Base-by-base conservation (phyloP, 2,888 invertebrate genomes). In the Orthonevra nobilis region DNA sequence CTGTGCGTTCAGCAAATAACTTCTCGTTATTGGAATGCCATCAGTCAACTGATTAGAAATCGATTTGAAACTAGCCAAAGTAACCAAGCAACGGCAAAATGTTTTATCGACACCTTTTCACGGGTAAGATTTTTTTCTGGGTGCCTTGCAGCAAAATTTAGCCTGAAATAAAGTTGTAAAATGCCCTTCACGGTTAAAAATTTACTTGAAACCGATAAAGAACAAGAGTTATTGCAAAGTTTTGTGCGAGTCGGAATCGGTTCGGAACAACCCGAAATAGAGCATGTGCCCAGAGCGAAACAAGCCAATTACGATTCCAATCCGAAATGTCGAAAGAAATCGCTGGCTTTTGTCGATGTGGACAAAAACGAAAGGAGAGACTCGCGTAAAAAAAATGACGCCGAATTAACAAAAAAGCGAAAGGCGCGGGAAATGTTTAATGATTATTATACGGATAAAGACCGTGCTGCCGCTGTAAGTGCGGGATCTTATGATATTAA, bases 381-480 rank as follows among this genome's bases (percentile, higher is more conserved):
- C 6, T 83, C 81, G 2, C 86, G 84, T 6, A 86, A 85, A 46
- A 85, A 85, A 70, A 84, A 82, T 28, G 87, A 87, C 50, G 84
- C 85, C 5, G 86, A 87, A 58, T 81, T 83, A 34, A 52, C 84
- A 26, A 87, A 86, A 69, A 88, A 86, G 56, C 86, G 86, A 82
- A 87, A 86, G 64, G 84, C 86, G 1, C 86, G 86, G 60, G 88
- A 88, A 56, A 86, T 86, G 42, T 88, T 88, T 40, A 95, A 96
- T 83, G 96, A 96, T 85, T 89, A 95, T 15, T 97, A 96, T 85
- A 96, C 96, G 14, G 97, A 97, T 86, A 97, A 97, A 85, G 96
- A 96, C 86, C 90, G 97, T 3, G 97, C 96, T 0, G 96, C 97
- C 0, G 96, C 96, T 0, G 96, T 96, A 10, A 94, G 95, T 84